Base-by-base conservation (phyloP, 2,113 vertebrate genomes). In the Lamprologus lemairii region DNA sequence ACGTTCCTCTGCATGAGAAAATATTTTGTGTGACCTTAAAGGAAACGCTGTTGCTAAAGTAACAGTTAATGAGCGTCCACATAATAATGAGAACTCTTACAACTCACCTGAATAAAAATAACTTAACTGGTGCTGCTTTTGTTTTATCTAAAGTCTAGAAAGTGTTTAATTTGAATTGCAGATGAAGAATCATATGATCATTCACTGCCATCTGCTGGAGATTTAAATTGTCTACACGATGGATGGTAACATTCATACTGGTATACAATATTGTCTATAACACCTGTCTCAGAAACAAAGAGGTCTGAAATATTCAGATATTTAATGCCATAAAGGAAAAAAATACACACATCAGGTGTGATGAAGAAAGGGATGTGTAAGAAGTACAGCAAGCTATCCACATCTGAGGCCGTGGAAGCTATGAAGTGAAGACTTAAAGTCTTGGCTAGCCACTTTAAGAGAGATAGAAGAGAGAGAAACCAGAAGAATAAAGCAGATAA, bases 391-490 rank as follows among this genome's bases (percentile, higher is more conserved):
- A 65, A 65, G 60, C 60, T 37, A 37, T 65, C 31, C 31, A 65
- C 5, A 12, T 12, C 31, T 7, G 60, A 0, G 31, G 9, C 0
- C 31, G 0, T 35, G 60, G 17, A n/a, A 65, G 31, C 60, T 63
- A n/a, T 35, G 31, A 63, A 63, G 58, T 35, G 17, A 35, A 65
- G 26, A 60, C 5, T 60, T 28, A 60, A 16, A 31, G 17, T 35
- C 10, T n/a, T 65, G 3, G 60, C 60, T 65, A 65, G 10, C 6
- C 60, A 65, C 60, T 65, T 65, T n/a, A 65, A n/a, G 60, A 33
- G 1, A 33, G 9, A 10, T 33, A 60, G 58, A 31, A 60, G 57
- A 1, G 26, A 60, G 26, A 63, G 58, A 65, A 65, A 65, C 60
- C 60, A 12, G 31, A 17, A 31, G 57, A n/a, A 65, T 65, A 35